phyloP scores from a whole-genome alignment of 2,888 invertebrate species.

The Pristionchus entomophagus region DNA sequence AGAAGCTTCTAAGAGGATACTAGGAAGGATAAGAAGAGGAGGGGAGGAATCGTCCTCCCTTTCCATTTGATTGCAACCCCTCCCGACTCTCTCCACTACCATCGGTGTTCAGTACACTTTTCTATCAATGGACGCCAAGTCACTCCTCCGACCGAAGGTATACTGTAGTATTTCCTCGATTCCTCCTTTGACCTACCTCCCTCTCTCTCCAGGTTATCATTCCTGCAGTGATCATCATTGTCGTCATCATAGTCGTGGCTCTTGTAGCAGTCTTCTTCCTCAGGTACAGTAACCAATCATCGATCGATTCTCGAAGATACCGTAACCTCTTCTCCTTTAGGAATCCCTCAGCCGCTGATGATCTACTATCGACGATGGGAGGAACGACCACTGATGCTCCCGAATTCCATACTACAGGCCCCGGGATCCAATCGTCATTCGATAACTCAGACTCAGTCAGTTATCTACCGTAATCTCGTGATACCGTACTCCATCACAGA shows the following conservation, averaged over 20 bases:
- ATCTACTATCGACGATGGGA: conserved; percentile 28
- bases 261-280: conserved; percentile 44
- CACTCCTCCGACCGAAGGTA: conserved; percentile 30
- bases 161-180: not conserved
- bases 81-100: not conserved
- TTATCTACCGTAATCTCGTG: not conserved
- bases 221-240: conserved; percentile 16
- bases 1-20: not conserved
- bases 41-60: conserved; percentile 17
- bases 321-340: not conserved
- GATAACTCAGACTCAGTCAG: not conserved
- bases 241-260: not conserved
- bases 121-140: conserved; percentile 29
- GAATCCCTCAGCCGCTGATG: conserved; percentile 40
- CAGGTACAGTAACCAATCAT: not conserved
- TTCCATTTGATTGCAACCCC: conserved; percentile 32
- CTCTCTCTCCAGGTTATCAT: conserved; percentile 20
- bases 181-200: not conserved
- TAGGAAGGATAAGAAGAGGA: not conserved
- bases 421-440: not conserved
- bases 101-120: not conserved
- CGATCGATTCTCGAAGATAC: not conserved
- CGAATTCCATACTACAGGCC: not conserved
- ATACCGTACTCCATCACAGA: not conserved
- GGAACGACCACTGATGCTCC: conserved; percentile 20